Evolutionary conservation across 1,140 invertebrate genomes (phyloP).

Genomic region (Diachasmimorpha longicaudata): DNA sequence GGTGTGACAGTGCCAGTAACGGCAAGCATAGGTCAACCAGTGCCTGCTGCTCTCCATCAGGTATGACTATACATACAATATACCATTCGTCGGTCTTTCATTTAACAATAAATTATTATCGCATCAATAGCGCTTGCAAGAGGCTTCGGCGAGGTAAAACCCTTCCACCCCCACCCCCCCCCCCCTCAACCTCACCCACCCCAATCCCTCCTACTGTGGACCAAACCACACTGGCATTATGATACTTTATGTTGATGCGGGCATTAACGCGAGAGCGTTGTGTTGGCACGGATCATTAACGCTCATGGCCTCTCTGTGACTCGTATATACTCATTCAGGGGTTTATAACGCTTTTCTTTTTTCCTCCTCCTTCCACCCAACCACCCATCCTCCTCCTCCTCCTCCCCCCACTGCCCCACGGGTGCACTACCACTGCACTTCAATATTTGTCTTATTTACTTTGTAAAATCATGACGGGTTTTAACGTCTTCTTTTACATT

Average conservation of each 20-base stretch:
- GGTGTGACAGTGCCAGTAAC: constrained; percentile 76
- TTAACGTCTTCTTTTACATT: neutral
- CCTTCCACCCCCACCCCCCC: too few relatives aligned
- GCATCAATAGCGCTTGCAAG: neutral
- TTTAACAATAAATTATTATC: constrained; percentile 22
- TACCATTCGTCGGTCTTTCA: neutral
- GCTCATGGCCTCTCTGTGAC: neutral
- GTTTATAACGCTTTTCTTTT: neutral
- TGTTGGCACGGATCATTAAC: constrained; percentile 10
- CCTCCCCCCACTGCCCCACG: too few relatives aligned
- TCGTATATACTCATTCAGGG: neutral
- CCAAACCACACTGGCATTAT: constrained; percentile 2
- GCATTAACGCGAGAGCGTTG: constrained; percentile 3
- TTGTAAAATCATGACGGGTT: neutral
- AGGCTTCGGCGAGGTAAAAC: neutral
- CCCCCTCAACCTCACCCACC: too few relatives aligned
- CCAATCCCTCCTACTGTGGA: neutral
- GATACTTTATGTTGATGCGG: constrained; percentile 26
- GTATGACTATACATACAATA: constrained; percentile 48
- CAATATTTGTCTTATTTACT: constrained; percentile 9
- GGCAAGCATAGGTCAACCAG: constrained; percentile 72
- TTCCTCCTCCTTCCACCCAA: neutral
- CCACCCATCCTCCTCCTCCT: neutral
- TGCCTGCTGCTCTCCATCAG: constrained; percentile 71
- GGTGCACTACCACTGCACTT: neutral